These are phyloP conservation scores for Leptinotarsa juncta DNA, from an alignment of 2,888 invertebrate genomes.

Conservation along the genomic window DNA sequence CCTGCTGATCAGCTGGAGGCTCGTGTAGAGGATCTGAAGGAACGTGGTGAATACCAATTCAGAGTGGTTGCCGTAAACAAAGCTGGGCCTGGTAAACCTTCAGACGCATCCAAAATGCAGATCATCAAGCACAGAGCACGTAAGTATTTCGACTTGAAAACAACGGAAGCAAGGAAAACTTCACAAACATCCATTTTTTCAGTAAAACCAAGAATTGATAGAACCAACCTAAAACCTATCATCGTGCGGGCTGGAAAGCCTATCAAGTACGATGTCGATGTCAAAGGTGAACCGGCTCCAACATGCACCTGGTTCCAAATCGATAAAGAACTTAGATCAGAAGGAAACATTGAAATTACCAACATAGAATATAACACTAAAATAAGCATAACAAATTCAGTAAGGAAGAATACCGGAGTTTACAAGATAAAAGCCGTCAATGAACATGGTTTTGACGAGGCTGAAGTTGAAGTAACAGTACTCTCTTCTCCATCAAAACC, in stretches of 20 bases:
- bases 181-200: conserved; percentile 36
- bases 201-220: conserved; percentile 98
- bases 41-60: conserved; percentile 93
- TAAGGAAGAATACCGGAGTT: conserved; percentile 87
- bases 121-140: conserved; percentile 88
- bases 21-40: conserved; percentile 86
- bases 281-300: conserved; percentile 96
- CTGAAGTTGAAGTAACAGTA: conserved; percentile 94
- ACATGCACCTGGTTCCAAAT: conserved; percentile 91
- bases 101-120: conserved; percentile 90
- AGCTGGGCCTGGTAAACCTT: conserved; percentile 90
- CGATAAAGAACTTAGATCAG: conserved; percentile 79
- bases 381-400: conserved; percentile 80
- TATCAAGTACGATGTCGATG: conserved; percentile 92
- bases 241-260: conserved; percentile 92
- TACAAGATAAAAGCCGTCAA: conserved; percentile 93
- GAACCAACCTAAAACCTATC: conserved; percentile 91
- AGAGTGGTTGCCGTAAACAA: conserved; percentile 92
- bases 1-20: conserved; percentile 80
- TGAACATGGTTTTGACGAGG: conserved; percentile 91
- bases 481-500: conserved; percentile 85
- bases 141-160: conserved; percentile 68
- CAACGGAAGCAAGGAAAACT: neutral
- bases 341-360: conserved; percentile 79
- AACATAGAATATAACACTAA: conserved; percentile 94